Evolutionary conservation across 2,888 invertebrate genomes (phyloP).

Genomic region (Torymus tubicola): DNA sequence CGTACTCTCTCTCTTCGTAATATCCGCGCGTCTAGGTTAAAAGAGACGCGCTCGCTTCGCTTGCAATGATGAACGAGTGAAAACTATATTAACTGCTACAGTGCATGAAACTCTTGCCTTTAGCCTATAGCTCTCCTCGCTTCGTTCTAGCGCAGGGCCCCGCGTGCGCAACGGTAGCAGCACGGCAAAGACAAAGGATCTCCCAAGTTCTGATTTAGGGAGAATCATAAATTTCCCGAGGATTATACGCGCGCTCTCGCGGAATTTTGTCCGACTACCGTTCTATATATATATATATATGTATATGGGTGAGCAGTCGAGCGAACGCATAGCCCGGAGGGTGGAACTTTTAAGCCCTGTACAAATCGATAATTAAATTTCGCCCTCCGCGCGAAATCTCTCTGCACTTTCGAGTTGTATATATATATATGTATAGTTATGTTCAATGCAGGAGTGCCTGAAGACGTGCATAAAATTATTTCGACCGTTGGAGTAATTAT

Average conservation of each 20-base stretch:
- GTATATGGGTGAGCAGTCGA: not conserved
- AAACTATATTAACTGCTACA: constrained; percentile 52
- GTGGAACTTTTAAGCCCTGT: constrained; percentile 32
- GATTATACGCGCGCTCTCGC: constrained; percentile 31
- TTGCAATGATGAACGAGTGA: constrained; percentile 51
- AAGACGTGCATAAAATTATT: too few species aligned
- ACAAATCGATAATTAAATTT: constrained; percentile 53
- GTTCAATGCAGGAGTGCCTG: too few species aligned
- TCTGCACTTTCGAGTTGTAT: too few species aligned
- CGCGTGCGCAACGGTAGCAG: not conserved
- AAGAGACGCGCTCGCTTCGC: not conserved
- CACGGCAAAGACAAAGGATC: constrained; percentile 51
- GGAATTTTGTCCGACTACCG: constrained; percentile 39
- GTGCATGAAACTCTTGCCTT: constrained; percentile 47
- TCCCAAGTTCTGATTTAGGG: constrained; percentile 53
- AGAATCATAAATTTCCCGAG: constrained; percentile 54
- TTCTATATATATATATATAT: not conserved
- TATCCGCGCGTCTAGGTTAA: not conserved
- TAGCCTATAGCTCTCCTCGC: not conserved
- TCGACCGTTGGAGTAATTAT: too few species aligned
- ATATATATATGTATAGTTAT: too few species aligned
- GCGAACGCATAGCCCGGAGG: not conserved
- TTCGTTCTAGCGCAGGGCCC: not conserved
- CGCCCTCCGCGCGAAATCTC: not conserved
- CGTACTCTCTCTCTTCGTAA: too few species aligned